Conservation (phyloP, 2,888 invertebrate species). For the Deilephila porcellus region DNA sequence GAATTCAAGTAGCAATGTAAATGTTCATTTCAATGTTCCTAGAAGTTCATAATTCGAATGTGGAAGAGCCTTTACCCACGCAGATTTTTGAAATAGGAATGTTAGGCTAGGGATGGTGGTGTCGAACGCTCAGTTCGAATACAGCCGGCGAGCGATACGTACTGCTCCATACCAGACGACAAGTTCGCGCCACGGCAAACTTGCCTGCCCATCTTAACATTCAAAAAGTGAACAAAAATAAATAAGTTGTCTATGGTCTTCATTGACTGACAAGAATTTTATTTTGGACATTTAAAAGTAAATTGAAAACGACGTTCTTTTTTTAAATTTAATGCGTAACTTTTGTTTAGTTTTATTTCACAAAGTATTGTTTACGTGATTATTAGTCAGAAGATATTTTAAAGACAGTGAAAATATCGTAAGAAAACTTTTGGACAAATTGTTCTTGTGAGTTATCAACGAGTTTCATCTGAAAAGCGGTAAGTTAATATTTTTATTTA, state of each 20-base stretch:
- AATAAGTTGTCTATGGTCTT: conserved; percentile 6
- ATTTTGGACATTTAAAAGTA: background rate
- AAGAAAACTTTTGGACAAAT: background rate
- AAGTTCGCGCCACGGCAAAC: conserved; percentile 44
- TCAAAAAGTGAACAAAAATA: conserved; percentile 21
- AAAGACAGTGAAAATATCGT: conserved; percentile 5
- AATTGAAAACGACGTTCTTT: background rate
- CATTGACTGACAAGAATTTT: conserved; percentile 4
- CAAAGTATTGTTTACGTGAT: background rate
- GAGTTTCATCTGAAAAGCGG: background rate
- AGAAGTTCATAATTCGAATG: background rate
- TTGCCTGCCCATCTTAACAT: conserved; percentile 34
- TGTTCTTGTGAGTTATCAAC: conserved; percentile 5
- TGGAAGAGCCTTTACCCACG: conserved; percentile 31
- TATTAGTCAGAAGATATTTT: background rate
- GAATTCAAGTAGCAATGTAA: background rate
- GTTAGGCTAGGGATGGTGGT: conserved; percentile 18
- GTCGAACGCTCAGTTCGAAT: conserved; percentile 50
- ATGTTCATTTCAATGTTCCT: background rate
- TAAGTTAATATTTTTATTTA: background rate
- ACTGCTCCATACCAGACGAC: conserved; percentile 45
- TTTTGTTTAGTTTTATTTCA: background rate
- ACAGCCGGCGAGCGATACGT: conserved; percentile 53
- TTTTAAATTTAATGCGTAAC: background rate
- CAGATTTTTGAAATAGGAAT: conserved; percentile 44